A percentile compares a stretch with the other conserved stretches of the same genome.
phyloP scores from a whole-genome alignment of 2,888 invertebrate genomes.

The Trissolcus brochymenae region DNA sequence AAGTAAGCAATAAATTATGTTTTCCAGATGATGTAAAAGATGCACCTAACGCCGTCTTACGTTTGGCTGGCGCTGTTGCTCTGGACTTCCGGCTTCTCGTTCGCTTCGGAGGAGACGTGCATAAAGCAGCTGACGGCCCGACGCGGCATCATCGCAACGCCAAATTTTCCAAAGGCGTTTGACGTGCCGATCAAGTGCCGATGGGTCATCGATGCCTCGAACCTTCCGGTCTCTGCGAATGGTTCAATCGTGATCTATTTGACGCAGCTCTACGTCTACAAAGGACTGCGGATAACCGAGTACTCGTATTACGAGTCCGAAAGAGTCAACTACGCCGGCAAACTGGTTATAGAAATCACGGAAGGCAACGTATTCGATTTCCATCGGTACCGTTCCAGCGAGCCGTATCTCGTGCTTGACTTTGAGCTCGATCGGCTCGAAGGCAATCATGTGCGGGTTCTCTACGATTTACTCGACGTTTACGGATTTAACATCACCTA shows the following conservation, averaged over 20 bases:
- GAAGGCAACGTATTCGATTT: constrained; percentile 83
- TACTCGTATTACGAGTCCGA: constrained; percentile 85
- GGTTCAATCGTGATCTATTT: constrained; percentile 90
- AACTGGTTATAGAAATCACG: constrained; percentile 82
- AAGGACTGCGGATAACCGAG: constrained; percentile 86
- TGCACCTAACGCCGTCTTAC: constrained; percentile 40
- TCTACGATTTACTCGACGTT: constrained; percentile 88
- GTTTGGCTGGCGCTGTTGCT: constrained; percentile 53
- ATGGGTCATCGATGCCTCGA: constrained; percentile 91
- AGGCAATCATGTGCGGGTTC: constrained; percentile 89
- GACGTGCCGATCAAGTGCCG: constrained; percentile 89
- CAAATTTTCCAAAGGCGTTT: constrained; percentile 89
- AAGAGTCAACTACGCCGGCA: constrained; percentile 81
- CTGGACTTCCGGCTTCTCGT: constrained; percentile 50
- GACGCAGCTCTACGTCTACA: constrained; percentile 90
- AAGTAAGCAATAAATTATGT: constrained; percentile 28
- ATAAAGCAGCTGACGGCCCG: constrained; percentile 82
- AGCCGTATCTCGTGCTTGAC: constrained; percentile 88
- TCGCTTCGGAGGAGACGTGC: constrained; percentile 74
- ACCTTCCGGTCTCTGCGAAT: constrained; percentile 75
- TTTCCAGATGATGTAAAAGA: constrained; percentile 57
- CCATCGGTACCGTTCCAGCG: constrained; percentile 80
- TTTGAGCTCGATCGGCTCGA: constrained; percentile 84
- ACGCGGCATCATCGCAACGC: constrained; percentile 87
- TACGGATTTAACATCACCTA: constrained; percentile 96